Evolutionary conservation across 2,888 invertebrate species (phyloP), one percentile per base, ranked within the genome.

Genomic region (Fissipunctia ypsillon): DNA sequence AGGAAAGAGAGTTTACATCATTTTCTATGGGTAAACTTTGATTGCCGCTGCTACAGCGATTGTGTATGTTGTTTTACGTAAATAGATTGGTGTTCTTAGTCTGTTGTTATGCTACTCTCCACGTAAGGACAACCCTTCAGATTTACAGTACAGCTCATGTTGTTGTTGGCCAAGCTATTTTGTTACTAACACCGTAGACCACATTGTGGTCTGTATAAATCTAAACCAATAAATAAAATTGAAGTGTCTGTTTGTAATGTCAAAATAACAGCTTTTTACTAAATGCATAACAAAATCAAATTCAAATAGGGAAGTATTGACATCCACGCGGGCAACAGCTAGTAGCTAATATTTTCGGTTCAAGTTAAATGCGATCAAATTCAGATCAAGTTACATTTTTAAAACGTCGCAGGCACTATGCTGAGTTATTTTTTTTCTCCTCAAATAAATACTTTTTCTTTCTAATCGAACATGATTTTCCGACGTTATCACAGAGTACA

Each of bases 21-120:
- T 31, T 59, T n/a, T 64, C n/a, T 73, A 31, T 31, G 16, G 4
- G 9, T 60, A 0, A 25, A 22, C 1, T 38, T 22, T 0, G 31
- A 2, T 38, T 59, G 59, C 73, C 25, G 16, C 60, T 60, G 73
- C 59, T 79, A 25, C 9, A 76, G 52, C 45, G 25, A 54, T 79
- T 60, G 48, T 41, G 16, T 41, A 31, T 60, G 16, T 3, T 22
- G n/a, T 28, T 3, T 14, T 31, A 16, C 1, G 16, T 71, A 38
- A 56, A 35, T 56, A 31, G 1, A 31, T 48, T 48, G 5, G n/a
- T 63, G n/a, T 73, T 56, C 14, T 38, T 16, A 69, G 9, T 54
- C 9, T 66, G 16, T 16, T 67, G 48, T 63, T 22, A 28, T 25
- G 12, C 5, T 31, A 41, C 43, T 45, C n/a, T 31, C 3, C 19